Evolutionary conservation across 2,113 vertebrate species (phyloP), one percentile per base, ranked within the genome.

Genomic region (Phyllopteryx taeniolatus): DNA sequence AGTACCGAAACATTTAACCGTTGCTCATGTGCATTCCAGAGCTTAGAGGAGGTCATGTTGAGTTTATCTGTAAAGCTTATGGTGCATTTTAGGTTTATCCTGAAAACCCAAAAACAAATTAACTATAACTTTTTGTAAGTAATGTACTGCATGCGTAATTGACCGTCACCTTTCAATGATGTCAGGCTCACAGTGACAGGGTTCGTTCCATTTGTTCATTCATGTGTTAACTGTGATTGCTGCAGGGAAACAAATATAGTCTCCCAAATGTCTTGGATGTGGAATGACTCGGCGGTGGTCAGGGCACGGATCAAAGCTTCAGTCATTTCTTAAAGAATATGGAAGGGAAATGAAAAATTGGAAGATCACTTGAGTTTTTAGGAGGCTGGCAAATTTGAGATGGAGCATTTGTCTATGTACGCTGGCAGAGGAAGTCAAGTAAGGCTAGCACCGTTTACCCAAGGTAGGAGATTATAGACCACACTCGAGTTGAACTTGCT

Each of bases 361-460:
- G 31, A 15, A 80, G 59, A 60, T 80, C 78, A 76, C 56, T 70
- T 33, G 67, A 65, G 67, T 74, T 78, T 78, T 83, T 74, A 11
- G 66, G 66, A 76, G 68, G 67, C 79, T 78, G 72, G 75, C n/a
- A 67, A 59, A 51, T 59, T 85, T 71, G 60, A 54, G 12, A 46
- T 13, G 12, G 22, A 7, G 54, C 46, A n/a, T 72, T 77, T 74
- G 54, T 81, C 27, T 49, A 8, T 70, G 46, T 19, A 67, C 46
- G 67, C 71, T 68, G 60, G 39, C 74, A 27, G 42, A 39, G 72
- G 47, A 17, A 20, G 46, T 67, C 70, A 71, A 70, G 46, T 63
- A 22, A 77, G 60, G 70, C 35, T 44, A 47, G 75, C 22, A 14
- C 27, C 22, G 20, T 71, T 79, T 59, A 63, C 47, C n/a, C 17